Evolutionary conservation across 2,797 vertebrate species (phyloP).

Genomic region (Coluber constrictor): DNA sequence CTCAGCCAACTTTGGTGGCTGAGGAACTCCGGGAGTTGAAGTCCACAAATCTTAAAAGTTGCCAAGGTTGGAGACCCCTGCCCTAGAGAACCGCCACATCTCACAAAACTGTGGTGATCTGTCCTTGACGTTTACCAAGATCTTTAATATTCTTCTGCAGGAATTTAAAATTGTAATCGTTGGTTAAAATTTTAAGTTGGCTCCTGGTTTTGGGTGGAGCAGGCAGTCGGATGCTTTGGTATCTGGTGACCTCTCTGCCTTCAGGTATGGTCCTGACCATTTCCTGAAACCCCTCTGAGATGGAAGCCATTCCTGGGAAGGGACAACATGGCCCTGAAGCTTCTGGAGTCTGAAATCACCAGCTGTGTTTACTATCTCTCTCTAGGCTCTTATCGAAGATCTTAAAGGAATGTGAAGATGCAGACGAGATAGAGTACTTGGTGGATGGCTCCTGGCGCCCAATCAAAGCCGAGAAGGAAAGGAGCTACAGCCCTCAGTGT

Average conservation of each 20-base stretch:
- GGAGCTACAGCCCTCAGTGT: conserved; percentile 90
- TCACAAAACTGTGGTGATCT: not conserved
- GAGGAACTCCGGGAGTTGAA: no score
- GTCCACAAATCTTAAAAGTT: no score
- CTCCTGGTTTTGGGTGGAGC: not conserved
- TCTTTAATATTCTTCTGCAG: not conserved
- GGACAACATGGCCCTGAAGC: not conserved
- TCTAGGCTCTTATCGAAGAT: conserved; percentile 89
- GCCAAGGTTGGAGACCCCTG: not conserved
- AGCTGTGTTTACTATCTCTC: not conserved
- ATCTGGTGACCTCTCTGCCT: not conserved
- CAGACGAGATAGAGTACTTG: conserved; percentile 94
- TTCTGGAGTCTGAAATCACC: not conserved
- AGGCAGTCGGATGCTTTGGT: not conserved
- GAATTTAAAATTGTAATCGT: not conserved
- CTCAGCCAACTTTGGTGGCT: no score
- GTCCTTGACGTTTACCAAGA: not conserved
- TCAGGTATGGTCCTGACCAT: not conserved
- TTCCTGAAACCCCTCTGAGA: not conserved
- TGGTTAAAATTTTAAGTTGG: no score
- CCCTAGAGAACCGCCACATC: not conserved
- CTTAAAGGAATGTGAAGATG: conserved; percentile 91
- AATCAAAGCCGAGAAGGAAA: conserved; percentile 90
- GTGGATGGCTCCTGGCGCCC: conserved; percentile 96
- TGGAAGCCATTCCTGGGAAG: not conserved